phyloP scores from a whole-genome alignment of 1,140 invertebrate species.

The Drosophila burlai region DNA sequence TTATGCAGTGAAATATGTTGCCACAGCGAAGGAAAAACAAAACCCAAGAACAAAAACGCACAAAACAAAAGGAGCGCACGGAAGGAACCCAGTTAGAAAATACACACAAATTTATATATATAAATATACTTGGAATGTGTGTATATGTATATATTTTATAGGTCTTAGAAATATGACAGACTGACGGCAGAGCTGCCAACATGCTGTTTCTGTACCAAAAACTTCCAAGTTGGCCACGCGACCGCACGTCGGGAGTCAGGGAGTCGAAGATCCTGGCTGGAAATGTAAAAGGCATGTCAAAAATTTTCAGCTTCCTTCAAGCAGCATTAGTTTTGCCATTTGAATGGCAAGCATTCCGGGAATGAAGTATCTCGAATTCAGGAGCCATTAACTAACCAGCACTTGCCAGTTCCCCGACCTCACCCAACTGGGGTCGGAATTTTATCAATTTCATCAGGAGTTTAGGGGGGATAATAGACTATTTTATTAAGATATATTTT shows the following conservation, averaged over 20 bases:
- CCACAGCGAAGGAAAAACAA: conserved; percentile 56
- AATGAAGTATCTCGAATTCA: conserved; percentile 30
- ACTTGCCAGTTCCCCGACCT: conserved; percentile 17
- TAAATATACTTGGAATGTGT: conserved; percentile 13
- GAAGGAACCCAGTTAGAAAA: conserved; percentile 23
- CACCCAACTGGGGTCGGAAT: conserved; percentile 3
- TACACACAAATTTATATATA: conserved; percentile 18
- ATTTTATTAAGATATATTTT: conserved; percentile 1
- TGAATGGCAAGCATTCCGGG: conserved; percentile 68
- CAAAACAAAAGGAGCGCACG: conserved; percentile 33
- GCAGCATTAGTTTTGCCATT: conserved; percentile 61
- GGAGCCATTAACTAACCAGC: conserved; percentile 39
- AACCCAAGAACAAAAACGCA: conserved; percentile 16
- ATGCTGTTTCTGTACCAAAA: conserved; percentile 45
- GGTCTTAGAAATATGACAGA: conserved; percentile 60
- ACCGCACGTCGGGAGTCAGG: conserved; percentile 27
- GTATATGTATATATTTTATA: conserved; percentile 48
- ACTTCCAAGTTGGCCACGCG: conserved; percentile 42
- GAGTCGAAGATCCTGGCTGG: conserved; percentile 41
- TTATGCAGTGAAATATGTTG: conserved; percentile 83
- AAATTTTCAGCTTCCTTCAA: conserved; percentile 63
- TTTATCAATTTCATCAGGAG: conserved; percentile 16
- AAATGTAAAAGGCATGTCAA: conserved; percentile 81
- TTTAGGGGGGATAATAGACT: too few relatives aligned
- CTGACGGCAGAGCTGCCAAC: conserved; percentile 65